Conservation (phyloP, 2,113 vertebrate species). For the Cromileptes altivelis region DNA sequence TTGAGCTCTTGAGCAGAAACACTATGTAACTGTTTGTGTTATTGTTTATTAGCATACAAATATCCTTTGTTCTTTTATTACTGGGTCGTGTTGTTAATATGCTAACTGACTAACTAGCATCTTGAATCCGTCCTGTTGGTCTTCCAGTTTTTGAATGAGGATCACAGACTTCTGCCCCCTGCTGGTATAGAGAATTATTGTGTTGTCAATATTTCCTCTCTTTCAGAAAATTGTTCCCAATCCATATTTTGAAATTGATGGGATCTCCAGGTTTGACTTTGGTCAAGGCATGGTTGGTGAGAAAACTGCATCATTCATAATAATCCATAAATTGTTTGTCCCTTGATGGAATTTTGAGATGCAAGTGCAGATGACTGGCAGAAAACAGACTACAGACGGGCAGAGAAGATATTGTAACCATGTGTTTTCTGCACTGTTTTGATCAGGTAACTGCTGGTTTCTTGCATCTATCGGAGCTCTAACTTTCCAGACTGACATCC, state of each 20-base stretch:
- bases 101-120: too few relatives aligned
- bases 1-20: too few relatives aligned
- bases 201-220: neutral
- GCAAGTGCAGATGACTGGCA: neutral
- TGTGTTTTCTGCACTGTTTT: neutral
- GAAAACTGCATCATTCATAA: neutral
- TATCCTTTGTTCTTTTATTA: too few relatives aligned
- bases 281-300: conserved; percentile 78
- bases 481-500: conserved; percentile 71
- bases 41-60: too few relatives aligned
- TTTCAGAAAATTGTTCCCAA: conserved; percentile 68
- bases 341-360: neutral
- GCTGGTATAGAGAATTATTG: too few relatives aligned
- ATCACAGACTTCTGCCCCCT: too few relatives aligned
- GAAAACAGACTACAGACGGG: neutral
- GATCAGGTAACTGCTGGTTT: conserved; percentile 85
- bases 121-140: too few relatives aligned
- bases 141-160: too few relatives aligned
- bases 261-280: conserved; percentile 80
- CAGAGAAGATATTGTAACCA: neutral
- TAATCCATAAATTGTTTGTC: neutral
- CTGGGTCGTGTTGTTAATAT: too few relatives aligned
- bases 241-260: conserved; percentile 68
- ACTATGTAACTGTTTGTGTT: too few relatives aligned
- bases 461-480: conserved; percentile 83